Evolutionary conservation across 2,888 invertebrate genomes (phyloP).

Genomic region (Parnassius apollo): DNA sequence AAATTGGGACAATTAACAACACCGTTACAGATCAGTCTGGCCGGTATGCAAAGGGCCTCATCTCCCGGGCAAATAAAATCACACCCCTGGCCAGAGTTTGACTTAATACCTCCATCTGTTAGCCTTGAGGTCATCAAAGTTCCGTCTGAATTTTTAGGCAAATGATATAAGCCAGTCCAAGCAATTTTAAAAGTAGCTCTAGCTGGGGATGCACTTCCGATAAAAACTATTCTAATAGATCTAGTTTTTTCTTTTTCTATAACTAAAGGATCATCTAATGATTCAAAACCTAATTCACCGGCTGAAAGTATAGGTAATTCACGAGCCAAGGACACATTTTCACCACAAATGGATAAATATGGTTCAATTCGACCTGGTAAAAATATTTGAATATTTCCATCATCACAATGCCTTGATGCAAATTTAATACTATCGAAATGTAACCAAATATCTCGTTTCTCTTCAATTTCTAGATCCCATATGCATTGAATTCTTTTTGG

Average conservation of each 20-base stretch:
- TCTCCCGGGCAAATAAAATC: constrained; percentile 94
- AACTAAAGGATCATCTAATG: constrained; percentile 76
- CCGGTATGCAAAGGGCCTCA: constrained; percentile 90
- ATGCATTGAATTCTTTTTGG: constrained; percentile 88
- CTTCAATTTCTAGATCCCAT: constrained; percentile 91
- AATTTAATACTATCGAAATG: constrained; percentile 94
- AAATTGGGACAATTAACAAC: constrained; percentile 92
- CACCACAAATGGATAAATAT: constrained; percentile 90
- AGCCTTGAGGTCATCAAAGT: constrained; percentile 88
- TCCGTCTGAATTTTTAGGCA: constrained; percentile 91
- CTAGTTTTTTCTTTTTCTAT: constrained; percentile 83
- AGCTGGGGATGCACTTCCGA: constrained; percentile 89
- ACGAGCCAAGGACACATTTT: constrained; percentile 90
- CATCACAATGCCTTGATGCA: constrained; percentile 91
- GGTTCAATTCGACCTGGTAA: constrained; percentile 87
- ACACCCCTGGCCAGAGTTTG: constrained; percentile 81
- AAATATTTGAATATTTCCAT: constrained; percentile 92
- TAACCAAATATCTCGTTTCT: constrained; percentile 92
- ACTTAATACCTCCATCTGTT: constrained; percentile 79
- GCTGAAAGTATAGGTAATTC: constrained; percentile 90
- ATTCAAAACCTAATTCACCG: constrained; percentile 86
- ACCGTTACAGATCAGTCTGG: constrained; percentile 92
- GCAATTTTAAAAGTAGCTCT: constrained; percentile 93
- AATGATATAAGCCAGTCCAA: constrained; percentile 93
- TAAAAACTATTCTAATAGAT: constrained; percentile 86